Evolutionary conservation across 2,113 vertebrate species (phyloP).

Genomic region (Anarrhichthys ocellatus): DNA sequence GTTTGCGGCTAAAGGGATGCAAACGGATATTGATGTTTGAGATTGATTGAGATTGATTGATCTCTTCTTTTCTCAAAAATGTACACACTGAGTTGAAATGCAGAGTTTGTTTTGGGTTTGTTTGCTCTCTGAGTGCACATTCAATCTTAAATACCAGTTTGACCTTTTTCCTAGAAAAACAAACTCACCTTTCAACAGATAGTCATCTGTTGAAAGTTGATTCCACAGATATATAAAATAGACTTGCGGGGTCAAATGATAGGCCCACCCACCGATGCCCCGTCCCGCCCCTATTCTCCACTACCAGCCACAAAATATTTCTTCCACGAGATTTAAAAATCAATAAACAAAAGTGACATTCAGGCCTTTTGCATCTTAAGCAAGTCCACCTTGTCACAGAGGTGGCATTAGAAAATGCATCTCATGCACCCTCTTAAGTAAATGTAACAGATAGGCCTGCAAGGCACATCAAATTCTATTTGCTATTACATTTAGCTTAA

Average conservation of each 20-base stretch:
- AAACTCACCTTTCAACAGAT: constrained; percentile 49
- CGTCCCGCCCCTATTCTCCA: constrained; percentile 1
- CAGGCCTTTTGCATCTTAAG: constrained; percentile 70
- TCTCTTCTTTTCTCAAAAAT: constrained; percentile 86
- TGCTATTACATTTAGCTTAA: constrained; percentile 60
- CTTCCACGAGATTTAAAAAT: constrained; percentile 71
- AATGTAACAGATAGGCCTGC: constrained; percentile 53
- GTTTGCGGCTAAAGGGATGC: constrained; percentile 86
- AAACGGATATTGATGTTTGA: constrained; percentile 89
- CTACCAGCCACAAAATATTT: constrained; percentile 54
- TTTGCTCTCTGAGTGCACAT: constrained; percentile 63
- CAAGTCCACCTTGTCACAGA: constrained; percentile 52
- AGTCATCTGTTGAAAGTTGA: constrained; percentile 49
- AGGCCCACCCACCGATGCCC: constrained; percentile 21
- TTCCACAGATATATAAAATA: constrained; percentile 48
- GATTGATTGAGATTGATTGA: constrained; percentile 91
- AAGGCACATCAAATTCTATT: constrained; percentile 41
- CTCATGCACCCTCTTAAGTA: constrained; percentile 51
- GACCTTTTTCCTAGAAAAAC: constrained; percentile 65
- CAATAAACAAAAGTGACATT: constrained; percentile 80
- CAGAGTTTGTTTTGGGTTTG: constrained; percentile 80
- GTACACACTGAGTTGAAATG: constrained; percentile 77
- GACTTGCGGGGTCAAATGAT: constrained; percentile 59
- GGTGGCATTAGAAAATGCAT: constrained; percentile 48
- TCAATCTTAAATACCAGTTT: constrained; percentile 69